Conservation (phyloP, 2,797 vertebrate species). For the Falco novaeseelandiae region DNA sequence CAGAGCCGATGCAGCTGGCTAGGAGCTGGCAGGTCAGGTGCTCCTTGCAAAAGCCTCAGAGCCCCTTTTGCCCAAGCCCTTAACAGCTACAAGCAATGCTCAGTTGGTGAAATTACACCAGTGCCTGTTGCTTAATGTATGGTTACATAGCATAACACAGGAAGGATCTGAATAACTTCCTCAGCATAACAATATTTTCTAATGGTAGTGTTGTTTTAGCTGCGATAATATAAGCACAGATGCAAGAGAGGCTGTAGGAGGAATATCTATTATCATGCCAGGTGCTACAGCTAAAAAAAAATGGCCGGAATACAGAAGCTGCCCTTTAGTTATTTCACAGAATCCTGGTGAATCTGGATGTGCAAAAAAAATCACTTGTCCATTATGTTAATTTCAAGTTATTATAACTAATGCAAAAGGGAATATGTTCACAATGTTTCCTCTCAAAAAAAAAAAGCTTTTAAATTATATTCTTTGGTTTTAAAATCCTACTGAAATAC, state of each 20-base stretch:
- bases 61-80: neutral
- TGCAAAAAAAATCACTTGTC: neutral
- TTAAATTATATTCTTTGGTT: neutral
- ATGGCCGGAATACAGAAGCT: neutral
- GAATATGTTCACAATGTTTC: neutral
- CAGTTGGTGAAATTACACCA: neutral
- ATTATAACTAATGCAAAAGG: neutral
- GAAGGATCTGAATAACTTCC: neutral
- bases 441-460: rapidly evolving
- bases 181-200: neutral
- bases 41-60: rapidly evolving
- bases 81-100: neutral
- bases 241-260: neutral
- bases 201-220: neutral
- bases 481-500: neutral
- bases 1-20: rapidly evolving
- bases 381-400: neutral
- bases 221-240: neutral
- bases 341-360: neutral
- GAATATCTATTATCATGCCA: neutral
- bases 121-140: neutral
- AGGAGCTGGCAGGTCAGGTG: neutral
- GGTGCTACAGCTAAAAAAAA: neutral
- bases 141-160: neutral
- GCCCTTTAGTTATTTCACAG: neutral